These are phyloP conservation scores for Gonioctena quinquepunctata DNA, from an alignment of 1,140 invertebrate species.

Conservation along the genomic window DNA sequence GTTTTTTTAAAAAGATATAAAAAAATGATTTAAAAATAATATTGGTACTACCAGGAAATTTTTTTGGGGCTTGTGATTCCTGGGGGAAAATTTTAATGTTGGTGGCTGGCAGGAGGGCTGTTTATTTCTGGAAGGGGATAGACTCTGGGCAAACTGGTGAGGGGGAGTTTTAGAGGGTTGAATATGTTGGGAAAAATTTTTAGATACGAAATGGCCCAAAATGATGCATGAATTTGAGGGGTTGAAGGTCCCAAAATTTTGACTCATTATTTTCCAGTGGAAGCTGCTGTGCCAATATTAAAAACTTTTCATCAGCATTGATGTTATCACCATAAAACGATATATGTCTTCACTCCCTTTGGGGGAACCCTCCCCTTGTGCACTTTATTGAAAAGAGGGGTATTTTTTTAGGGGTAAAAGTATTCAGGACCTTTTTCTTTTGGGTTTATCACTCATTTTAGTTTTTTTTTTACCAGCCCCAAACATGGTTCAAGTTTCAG, in stretches of 20 bases:
- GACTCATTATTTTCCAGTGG: constrained; percentile 32
- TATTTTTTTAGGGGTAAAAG: constrained; percentile 95
- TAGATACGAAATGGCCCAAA: constrained; percentile 60
- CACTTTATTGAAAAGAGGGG: constrained; percentile 80
- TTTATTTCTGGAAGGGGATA: constrained; percentile 52
- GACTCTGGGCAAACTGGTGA: constrained; percentile 51
- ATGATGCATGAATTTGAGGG: constrained; percentile 66
- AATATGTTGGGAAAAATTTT: constrained; percentile 66
- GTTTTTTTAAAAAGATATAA: no score
- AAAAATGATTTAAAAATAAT: no score
- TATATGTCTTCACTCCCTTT: constrained; percentile 81
- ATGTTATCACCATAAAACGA: constrained; percentile 53
- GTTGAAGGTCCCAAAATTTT: constrained; percentile 75
- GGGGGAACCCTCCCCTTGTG: constrained; percentile 85
- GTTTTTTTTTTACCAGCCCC: constrained; percentile 24
- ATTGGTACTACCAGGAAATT: constrained; percentile 50
- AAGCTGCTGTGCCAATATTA: constrained; percentile 20
- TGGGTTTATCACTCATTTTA: constrained; percentile 65
- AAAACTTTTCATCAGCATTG: constrained; percentile 24
- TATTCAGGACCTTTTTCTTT: constrained; percentile 89
- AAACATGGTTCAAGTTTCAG: constrained; percentile 10
- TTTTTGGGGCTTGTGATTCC: constrained; percentile 48
- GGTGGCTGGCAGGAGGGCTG: constrained; percentile 55
- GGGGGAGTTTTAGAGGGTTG: constrained; percentile 63
- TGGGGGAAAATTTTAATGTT: constrained; percentile 48